phyloP scores from a whole-genome alignment of 2,888 invertebrate genomes.

The Baronia brevicornis region DNA sequence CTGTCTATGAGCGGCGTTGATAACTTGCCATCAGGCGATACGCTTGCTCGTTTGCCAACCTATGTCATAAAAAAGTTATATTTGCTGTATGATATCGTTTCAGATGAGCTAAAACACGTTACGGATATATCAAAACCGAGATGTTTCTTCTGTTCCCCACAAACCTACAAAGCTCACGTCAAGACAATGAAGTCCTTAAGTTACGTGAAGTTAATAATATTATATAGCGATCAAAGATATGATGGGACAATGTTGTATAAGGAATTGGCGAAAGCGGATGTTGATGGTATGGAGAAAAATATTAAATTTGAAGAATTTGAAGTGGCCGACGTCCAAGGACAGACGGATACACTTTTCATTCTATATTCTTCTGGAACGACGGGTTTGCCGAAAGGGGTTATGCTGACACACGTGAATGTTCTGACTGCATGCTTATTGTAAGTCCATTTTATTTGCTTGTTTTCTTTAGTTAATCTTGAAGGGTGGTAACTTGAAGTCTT shows the following conservation, averaged over 20 bases:
- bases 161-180: conserved; percentile 30
- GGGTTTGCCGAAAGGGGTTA: conserved; percentile 28
- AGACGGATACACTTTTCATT: conserved; percentile 22
- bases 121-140: conserved; percentile 47
- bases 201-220: conserved; percentile 33
- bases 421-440: conserved; percentile 18
- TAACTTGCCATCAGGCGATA: no score
- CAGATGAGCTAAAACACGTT: conserved; percentile 49
- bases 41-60: no score
- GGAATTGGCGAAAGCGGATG: conserved; percentile 25
- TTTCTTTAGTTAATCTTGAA: neutral
- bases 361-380: conserved; percentile 30
- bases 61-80: no score
- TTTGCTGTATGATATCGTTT: no score
- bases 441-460: conserved; percentile 14
- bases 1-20: no score
- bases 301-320: conserved; percentile 18
- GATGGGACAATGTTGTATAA: conserved; percentile 29
- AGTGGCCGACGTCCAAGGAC: conserved; percentile 21
- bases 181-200: conserved; percentile 26
- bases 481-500: no score
- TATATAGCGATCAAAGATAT: conserved; percentile 33
- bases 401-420: conserved; percentile 25
- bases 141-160: conserved; percentile 42
- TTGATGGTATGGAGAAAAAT: conserved; percentile 9